These are phyloP conservation scores for Drosophila mauritiana DNA, from an alignment of 1,140 invertebrate genomes.

Conservation along the genomic window DNA sequence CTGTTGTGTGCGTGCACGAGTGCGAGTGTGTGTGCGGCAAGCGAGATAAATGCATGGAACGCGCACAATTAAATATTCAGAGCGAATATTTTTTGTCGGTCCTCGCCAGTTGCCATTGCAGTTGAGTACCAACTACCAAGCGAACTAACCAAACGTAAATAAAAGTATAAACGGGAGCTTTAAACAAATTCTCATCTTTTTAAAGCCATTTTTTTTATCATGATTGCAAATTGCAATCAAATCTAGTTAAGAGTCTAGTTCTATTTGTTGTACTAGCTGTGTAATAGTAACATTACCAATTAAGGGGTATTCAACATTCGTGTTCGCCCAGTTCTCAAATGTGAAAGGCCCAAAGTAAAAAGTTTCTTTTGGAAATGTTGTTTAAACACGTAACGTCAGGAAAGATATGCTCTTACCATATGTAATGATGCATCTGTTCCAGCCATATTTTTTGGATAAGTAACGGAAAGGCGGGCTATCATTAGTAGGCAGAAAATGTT, in stretches of 20 bases:
- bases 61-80: slow-evolving; percentile 80
- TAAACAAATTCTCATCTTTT: slow-evolving; percentile 1
- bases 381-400: slow-evolving; percentile 23
- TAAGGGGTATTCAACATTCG: neutral
- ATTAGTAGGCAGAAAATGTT: neutral
- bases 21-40: slow-evolving; percentile 20
- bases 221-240: neutral
- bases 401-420: slow-evolving; percentile 22
- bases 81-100: slow-evolving; percentile 70
- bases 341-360: slow-evolving; percentile 48
- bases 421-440: neutral
- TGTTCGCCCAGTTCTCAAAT: neutral
- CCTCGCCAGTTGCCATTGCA: slow-evolving; percentile 39
- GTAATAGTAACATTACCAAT: neutral
- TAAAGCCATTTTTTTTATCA: neutral
- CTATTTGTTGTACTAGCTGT: no score
- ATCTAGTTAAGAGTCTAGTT: neutral
- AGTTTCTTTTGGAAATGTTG: slow-evolving; percentile 39
- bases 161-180: neutral
- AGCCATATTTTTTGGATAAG: slow-evolving; percentile 8
- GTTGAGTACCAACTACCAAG: slow-evolving; percentile 31
- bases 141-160: slow-evolving; percentile 38
- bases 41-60: slow-evolving; percentile 61
- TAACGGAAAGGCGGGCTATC: neutral
- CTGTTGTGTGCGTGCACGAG: neutral